Base-by-base conservation (phyloP, 2,113 vertebrate genomes). In the Cyanoramphus novaezelandiae region DNA sequence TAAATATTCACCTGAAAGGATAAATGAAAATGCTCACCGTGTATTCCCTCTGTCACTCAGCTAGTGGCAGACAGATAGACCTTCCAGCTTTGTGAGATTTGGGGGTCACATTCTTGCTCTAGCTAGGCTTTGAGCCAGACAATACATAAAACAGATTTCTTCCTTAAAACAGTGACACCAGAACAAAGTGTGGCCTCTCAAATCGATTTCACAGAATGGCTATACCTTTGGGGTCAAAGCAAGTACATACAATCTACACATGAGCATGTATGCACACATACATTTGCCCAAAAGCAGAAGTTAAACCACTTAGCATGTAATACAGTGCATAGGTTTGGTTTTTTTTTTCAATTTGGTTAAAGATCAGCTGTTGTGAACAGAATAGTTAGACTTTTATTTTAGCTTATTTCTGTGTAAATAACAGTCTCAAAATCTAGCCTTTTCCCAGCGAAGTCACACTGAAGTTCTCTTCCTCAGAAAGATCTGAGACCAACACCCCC, bases 401-500 rank as follows among this genome's bases (percentile, higher is more conserved):
- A 90, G 60, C 46, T 75, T 78, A 67, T 31, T 81, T 86, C 55
- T 92, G 72, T 60, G 50, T 50, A 81, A 72, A 33, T 55, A 92
- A 90, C 24, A 74, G 50, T 59, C 68, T 90, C 60, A 88, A 83
- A 80, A 78, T 21, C 50, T 46, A 81, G 60, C 29, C 77, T 82
- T 81, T 69, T 75, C 37, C 3, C 2, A 87, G 93, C 43, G 91
- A 91, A 92, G 95, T 44, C 91, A 93, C 65, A 84, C 7, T 64
- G 91, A 93, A 92, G 74, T 76, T 89, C 62, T 87, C 29, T 71
- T 93, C 67, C 93, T 84, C 83, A 57, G 69, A 92, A 37, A 89
- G 52, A 90, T 76, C 67, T 8, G 17, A 90, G 77, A 84, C 35
- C 77, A 95, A 82, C 64, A 88, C 86, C 31, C 55, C 88, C 72